Evolutionary conservation across 64 coral and sea anemone genomes (phyloP).

Genomic region (Hydrozoanthus tunicans): DNA sequence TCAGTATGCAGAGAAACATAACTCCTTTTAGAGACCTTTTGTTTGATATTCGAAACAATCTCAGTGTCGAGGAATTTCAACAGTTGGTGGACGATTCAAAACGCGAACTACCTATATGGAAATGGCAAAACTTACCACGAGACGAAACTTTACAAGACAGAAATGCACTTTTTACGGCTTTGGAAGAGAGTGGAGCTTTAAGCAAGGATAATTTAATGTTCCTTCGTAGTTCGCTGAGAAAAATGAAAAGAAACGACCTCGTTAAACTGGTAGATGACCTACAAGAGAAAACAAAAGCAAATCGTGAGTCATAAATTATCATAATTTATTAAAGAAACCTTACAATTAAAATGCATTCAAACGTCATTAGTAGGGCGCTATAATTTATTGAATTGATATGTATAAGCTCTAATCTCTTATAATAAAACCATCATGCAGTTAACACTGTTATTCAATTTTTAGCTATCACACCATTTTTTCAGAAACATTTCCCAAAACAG

Average conservation of each 20-base stretch:
- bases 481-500: no score
- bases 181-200: conserved; percentile 39
- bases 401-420: no score
- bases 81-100: not conserved
- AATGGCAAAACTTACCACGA: conserved; percentile 22
- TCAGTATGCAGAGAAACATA: not conserved
- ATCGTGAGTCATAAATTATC: not conserved
- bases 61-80: conserved; percentile 23
- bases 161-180: conserved; percentile 38
- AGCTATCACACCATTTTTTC: no score
- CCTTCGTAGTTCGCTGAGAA: conserved; percentile 10
- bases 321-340: no score
- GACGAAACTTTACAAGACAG: conserved; percentile 27
- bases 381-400: no score
- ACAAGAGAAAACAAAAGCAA: conserved; percentile 36
- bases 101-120: not conserved
- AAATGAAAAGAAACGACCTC: conserved; percentile 24
- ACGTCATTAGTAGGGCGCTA: no score
- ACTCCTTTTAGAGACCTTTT: conserved; percentile 41
- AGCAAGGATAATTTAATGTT: conserved; percentile 24
- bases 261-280: not conserved
- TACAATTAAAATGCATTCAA: no score
- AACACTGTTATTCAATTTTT: no score
- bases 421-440: no score
- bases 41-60: conserved; percentile 29